phyloP scores from a whole-genome alignment of 2,113 vertebrate species.

The Gnathonemus longibarbis region DNA sequence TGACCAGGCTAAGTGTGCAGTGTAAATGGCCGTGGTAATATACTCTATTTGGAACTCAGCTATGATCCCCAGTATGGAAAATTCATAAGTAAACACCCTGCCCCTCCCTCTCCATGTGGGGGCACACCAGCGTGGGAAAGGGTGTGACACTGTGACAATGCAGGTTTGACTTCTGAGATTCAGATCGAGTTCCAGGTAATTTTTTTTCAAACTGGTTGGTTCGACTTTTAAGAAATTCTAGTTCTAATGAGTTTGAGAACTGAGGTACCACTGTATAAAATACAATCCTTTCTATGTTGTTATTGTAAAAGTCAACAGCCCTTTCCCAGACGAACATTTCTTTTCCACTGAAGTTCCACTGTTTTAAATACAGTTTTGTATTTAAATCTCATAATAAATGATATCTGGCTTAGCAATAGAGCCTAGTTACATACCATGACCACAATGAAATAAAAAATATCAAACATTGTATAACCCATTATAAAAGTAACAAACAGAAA shows the following conservation, averaged over 20 bases:
- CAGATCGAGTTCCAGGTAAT: no score
- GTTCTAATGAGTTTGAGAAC: no score
- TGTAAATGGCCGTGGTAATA: no score
- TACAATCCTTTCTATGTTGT: background rate
- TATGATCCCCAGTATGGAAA: no score
- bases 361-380: background rate
- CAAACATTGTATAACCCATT: background rate
- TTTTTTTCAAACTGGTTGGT: no score
- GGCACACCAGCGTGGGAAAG: slow-evolving; percentile 51
- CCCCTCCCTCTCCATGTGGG: slow-evolving; percentile 3
- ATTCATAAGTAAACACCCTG: background rate
- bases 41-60: no score
- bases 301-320: background rate
- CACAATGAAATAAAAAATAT: background rate
- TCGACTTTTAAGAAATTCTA: no score
- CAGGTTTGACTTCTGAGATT: slow-evolving; percentile 10
- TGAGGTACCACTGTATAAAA: background rate
- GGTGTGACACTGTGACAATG: slow-evolving; percentile 63
- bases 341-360: background rate
- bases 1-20: no score
- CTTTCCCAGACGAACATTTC: background rate
- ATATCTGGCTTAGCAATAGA: background rate
- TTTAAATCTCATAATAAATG: background rate
- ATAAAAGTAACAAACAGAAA: background rate
- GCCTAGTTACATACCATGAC: background rate